These are phyloP conservation scores for Cosmia trapezina DNA, from an alignment of 2,888 invertebrate genomes.

Conservation along the genomic window DNA sequence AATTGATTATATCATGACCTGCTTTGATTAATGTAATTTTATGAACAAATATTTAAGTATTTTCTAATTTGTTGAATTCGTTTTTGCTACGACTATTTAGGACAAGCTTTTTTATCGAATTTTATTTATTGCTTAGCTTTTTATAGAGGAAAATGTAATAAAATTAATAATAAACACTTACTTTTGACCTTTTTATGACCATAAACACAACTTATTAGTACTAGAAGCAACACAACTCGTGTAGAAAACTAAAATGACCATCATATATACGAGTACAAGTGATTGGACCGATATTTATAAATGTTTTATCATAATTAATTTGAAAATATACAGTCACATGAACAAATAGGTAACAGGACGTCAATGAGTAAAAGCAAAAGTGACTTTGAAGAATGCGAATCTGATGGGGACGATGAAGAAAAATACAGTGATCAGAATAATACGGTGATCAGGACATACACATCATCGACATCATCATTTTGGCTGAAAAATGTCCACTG, in stretches of 20 bases:
- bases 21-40: background rate
- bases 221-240: slow-evolving; percentile 31
- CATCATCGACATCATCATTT: background rate
- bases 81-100: background rate
- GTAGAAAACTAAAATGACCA: background rate
- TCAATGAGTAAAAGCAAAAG: background rate
- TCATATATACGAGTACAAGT: background rate
- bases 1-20: no score
- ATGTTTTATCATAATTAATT: slow-evolving; percentile 22
- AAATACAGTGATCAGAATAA: no score
- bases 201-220: slow-evolving; percentile 19
- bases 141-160: no score
- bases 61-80: background rate
- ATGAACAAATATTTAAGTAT: background rate
- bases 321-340: slow-evolving; percentile 25
- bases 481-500: background rate
- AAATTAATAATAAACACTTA: slow-evolving; percentile 20
- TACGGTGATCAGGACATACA: background rate
- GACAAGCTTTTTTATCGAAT: background rate
- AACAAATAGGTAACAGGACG: background rate
- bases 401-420: no score
- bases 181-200: slow-evolving; percentile 16
- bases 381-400: background rate
- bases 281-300: slow-evolving; percentile 32
- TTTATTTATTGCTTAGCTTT: no score